phyloP scores from a whole-genome alignment of 2,797 vertebrate genomes.

The Neosalanx taihuensis region DNA sequence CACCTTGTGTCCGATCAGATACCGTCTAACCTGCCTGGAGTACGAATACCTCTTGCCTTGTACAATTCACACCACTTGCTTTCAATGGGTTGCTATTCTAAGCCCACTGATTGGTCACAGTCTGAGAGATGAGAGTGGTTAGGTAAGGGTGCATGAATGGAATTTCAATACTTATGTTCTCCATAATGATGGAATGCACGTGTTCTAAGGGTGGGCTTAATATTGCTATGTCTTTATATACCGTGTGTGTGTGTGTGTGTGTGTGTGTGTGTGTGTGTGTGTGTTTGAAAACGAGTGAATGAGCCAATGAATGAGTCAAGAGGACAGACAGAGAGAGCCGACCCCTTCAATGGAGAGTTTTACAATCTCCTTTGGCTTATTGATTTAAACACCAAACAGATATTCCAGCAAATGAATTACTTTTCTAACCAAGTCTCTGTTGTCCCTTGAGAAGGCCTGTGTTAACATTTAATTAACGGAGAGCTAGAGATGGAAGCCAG shows the following conservation, averaged over 20 bases:
- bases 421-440: neutral
- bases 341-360: neutral
- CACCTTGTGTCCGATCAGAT: slow-evolving; percentile 30
- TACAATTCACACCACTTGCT: slow-evolving; percentile 29
- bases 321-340: neutral
- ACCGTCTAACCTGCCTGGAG: slow-evolving; percentile 20
- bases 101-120: slow-evolving; percentile 30
- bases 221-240: neutral
- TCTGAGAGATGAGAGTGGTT: slow-evolving; percentile 16
- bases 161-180: slow-evolving; percentile 3
- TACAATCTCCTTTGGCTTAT: slow-evolving; percentile 4
- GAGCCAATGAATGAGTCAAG: neutral
- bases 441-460: slow-evolving; percentile 1
- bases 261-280: neutral
- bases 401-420: slow-evolving; percentile 12
- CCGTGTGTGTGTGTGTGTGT: no score
- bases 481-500: slow-evolving; percentile 29
- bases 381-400: neutral
- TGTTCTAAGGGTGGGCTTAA: no score
- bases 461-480: slow-evolving; percentile 25
- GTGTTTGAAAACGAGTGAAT: neutral
- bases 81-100: slow-evolving; percentile 4
- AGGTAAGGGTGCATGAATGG: slow-evolving; percentile 8
- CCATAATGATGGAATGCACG: slow-evolving; percentile 6
- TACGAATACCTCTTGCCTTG: slow-evolving; percentile 14